phyloP scores from a whole-genome alignment of 2,113 vertebrate species.

The Callionymus lyra region DNA sequence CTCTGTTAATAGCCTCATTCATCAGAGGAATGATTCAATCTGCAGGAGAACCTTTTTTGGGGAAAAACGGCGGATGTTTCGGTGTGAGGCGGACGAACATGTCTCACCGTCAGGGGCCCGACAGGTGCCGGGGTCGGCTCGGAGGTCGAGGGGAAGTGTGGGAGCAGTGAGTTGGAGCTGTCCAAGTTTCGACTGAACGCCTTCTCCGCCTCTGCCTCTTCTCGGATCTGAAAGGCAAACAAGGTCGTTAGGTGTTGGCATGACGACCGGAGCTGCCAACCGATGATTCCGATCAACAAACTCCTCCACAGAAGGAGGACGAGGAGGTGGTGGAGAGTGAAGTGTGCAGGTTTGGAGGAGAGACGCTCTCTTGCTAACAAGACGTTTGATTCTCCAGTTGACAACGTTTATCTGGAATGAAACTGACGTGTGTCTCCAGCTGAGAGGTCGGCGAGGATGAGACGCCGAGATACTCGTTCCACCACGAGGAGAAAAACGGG shows the following conservation, averaged over 20 bases:
- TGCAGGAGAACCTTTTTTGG: no score
- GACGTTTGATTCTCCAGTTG: no score
- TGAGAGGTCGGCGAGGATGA: no score
- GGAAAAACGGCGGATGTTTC: no score
- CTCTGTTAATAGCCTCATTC: conserved; percentile 11
- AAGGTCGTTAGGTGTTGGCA: conserved; percentile 3
- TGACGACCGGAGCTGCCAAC: neutral
- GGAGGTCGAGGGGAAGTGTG: conserved; percentile 1
- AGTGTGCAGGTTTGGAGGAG: neutral
- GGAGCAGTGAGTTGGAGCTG: conserved; percentile 5
- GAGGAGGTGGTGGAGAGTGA: neutral
- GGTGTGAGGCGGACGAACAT: neutral
- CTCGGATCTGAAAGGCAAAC: conserved; percentile 24
- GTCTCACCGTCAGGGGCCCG: conserved; percentile 15
- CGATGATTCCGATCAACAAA: no score
- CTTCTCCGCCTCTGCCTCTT: conserved; percentile 5
- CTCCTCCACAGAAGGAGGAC: no score
- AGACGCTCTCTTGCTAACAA: no score
- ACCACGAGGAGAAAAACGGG: conserved; percentile 71
- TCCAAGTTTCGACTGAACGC: conserved; percentile 8
- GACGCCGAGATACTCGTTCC: conserved; percentile 60
- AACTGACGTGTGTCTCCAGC: neutral
- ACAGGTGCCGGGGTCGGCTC: neutral
- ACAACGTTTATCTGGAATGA: no score
- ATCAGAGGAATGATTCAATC: conserved; percentile 11